Conservation (phyloP, 2,888 invertebrate genomes). For the Erebia ligea region DNA sequence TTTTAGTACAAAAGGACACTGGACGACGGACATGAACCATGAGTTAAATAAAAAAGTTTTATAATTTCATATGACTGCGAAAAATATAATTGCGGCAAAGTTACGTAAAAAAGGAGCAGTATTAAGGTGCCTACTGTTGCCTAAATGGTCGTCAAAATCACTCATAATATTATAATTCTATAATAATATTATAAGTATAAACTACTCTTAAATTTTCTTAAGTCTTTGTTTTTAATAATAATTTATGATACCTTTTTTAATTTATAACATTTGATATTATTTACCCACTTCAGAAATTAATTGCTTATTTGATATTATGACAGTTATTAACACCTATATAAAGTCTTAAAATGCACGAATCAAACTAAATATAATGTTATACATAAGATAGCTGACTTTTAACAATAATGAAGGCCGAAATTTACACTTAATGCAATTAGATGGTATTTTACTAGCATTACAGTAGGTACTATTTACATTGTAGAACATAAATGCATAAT, state of each 20-base stretch:
- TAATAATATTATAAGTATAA: not conserved
- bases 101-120: no score
- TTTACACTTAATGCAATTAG: not conserved
- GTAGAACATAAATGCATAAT: constrained; percentile 1
- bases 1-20: no score
- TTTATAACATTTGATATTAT: not conserved
- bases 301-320: not conserved
- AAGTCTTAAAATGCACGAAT: not conserved
- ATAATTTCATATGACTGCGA: not conserved
- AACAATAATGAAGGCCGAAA: not conserved
- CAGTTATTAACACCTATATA: not conserved
- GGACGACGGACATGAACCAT: no score
- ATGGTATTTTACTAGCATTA: not conserved
- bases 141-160: no score
- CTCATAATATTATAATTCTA: no score
- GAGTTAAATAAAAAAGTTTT: no score
- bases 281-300: not conserved
- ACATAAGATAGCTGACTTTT: not conserved
- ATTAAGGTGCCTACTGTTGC: no score
- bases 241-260: not conserved
- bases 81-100: not conserved
- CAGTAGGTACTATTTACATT: not conserved
- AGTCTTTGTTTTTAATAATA: not conserved
- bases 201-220: not conserved
- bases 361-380: not conserved